These are phyloP conservation scores for Porites cylindrica DNA, from an alignment of 92 coral and sea anemone species.

Conservation along the genomic window DNA sequence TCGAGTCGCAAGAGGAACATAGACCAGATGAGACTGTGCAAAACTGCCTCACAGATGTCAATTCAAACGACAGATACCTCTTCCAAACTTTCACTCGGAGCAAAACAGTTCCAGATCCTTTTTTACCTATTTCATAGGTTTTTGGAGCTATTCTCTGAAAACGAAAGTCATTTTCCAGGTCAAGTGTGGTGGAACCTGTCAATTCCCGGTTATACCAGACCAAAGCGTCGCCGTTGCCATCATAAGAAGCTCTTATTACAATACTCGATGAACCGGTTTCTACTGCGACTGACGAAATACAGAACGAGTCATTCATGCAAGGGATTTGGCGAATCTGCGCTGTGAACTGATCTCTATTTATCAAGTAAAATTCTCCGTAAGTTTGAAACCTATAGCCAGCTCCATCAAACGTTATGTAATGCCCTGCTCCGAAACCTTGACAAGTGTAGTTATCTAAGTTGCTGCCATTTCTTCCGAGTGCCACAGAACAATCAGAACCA, in stretches of 20 bases:
- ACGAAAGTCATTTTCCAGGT: constrained; percentile 49
- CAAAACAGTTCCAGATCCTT: constrained; percentile 17
- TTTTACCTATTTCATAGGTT: constrained; percentile 56
- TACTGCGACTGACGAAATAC: constrained; percentile 87
- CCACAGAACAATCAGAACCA: constrained; percentile 87
- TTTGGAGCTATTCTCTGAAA: constrained; percentile 69
- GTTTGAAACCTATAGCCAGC: constrained; percentile 87
- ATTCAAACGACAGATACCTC: constrained; percentile 76
- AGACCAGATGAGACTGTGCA: constrained; percentile 84
- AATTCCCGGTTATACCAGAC: constrained; percentile 76
- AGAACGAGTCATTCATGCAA: constrained; percentile 80
- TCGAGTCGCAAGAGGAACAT: constrained; percentile 92
- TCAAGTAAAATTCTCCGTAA: constrained; percentile 83
- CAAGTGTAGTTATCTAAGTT: constrained; percentile 64
- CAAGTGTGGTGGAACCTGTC: constrained; percentile 64
- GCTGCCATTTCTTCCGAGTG: constrained; percentile 44
- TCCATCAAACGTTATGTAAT: constrained; percentile 95
- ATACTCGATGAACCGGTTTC: constrained; percentile 67
- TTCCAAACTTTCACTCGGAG: constrained; percentile 76
- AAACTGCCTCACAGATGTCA: constrained; percentile 47
- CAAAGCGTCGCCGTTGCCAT: constrained; percentile 59
- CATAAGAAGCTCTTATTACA: constrained; percentile 80
- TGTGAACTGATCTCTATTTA: constrained; percentile 66
- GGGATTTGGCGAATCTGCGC: constrained; percentile 94
- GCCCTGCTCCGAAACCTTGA: constrained; percentile 90